Conservation (phyloP, 2,888 invertebrate genomes). For the Dolichopus griseipennis region DNA sequence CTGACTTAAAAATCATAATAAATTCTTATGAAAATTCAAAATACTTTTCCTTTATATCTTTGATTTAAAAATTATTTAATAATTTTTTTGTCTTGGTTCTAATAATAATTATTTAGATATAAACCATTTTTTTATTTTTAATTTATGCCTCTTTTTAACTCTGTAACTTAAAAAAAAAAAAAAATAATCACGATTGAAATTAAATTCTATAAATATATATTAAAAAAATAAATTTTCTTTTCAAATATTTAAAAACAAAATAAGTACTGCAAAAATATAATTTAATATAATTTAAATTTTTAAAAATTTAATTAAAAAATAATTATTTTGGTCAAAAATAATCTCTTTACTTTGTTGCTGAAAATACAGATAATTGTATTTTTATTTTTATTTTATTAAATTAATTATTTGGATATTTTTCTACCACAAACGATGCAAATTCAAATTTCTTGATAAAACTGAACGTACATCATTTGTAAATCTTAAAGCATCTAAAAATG, state of each 20-base stretch:
- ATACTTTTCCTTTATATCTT: not conserved
- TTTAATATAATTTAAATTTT: not conserved
- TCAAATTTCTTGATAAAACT: slow-evolving; percentile 78
- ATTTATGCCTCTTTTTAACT: not conserved
- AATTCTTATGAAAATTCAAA: not conserved
- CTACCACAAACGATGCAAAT: slow-evolving; percentile 78
- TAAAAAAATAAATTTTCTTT: not conserved
- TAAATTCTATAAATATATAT: not conserved
- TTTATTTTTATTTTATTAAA: not conserved
- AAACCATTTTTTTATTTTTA: not conserved
- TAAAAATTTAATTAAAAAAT: not conserved
- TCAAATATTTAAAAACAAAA: slow-evolving; percentile 4
- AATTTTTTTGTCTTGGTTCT: not conserved
- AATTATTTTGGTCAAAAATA: not conserved
- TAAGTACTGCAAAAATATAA: slow-evolving; percentile 6
- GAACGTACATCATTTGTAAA: slow-evolving; percentile 91
- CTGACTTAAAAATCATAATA: not conserved
- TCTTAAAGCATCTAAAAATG: slow-evolving; percentile 87
- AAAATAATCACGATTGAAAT: not conserved
- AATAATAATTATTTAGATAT: not conserved
- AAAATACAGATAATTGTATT: slow-evolving; percentile 1
- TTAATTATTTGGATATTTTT: not conserved
- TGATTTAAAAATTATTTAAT: slow-evolving; percentile 2
- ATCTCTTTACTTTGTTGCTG: slow-evolving; percentile 1
- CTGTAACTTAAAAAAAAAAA: not conserved